phyloP scores from a whole-genome alignment of 2,797 vertebrate genomes.

The Columba guinea region DNA sequence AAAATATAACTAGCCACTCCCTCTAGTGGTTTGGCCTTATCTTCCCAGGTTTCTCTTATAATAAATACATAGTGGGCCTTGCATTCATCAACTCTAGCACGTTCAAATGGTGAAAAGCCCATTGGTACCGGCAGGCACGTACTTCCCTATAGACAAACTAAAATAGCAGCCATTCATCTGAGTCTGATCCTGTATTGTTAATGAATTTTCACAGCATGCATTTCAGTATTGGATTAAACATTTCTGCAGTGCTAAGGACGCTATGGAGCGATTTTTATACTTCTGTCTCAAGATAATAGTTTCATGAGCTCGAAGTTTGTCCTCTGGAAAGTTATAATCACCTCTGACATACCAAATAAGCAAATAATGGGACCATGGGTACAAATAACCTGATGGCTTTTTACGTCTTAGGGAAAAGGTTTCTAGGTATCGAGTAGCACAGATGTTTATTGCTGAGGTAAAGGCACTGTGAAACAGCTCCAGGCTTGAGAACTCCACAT shows the following conservation, averaged over 20 bases:
- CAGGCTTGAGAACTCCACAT: not conserved
- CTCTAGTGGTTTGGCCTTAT: not conserved
- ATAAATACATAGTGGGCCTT: not conserved
- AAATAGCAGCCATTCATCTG: slow-evolving; percentile 10
- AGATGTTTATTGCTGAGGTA: not conserved
- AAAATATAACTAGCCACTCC: slow-evolving; percentile 10
- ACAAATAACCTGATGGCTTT: not conserved
- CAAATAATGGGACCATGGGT: not conserved
- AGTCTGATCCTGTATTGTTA: not conserved
- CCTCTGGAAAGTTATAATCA: not conserved
- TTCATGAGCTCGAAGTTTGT: not conserved
- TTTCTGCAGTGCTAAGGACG: not conserved
- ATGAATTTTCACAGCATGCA: slow-evolving; percentile 27
- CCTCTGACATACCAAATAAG: not conserved
- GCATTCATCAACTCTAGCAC: not conserved
- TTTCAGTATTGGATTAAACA: slow-evolving; percentile 19
- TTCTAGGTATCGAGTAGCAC: not conserved
- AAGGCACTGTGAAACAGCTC: not conserved
- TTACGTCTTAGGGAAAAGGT: not conserved
- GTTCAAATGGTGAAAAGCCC: not conserved
- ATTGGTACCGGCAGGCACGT: not conserved
- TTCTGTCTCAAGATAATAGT: not conserved
- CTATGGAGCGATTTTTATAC: slow-evolving; percentile 1
- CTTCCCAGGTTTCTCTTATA: not conserved
- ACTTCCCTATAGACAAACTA: not conserved